phyloP scores from a whole-genome alignment of 2,888 invertebrate species.

The Drosophila antonietae region DNA sequence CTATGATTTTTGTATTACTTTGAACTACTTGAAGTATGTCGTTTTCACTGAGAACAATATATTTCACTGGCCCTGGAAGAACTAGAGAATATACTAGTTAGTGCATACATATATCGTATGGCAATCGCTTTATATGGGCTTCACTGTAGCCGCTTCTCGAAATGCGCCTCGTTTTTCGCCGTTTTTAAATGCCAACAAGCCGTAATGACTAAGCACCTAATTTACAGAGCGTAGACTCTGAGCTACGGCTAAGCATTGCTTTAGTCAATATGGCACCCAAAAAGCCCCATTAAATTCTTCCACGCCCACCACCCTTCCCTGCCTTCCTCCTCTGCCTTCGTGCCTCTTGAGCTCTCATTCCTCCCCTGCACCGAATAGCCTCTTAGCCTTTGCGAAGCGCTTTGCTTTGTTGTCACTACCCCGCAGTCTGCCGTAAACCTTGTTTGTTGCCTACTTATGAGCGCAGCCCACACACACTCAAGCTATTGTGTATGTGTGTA shows the following conservation, averaged over 20 bases:
- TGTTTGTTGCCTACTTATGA: slow-evolving; percentile 58
- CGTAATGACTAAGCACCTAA: slow-evolving; percentile 63
- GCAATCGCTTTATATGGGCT: not conserved
- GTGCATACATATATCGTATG: too few species aligned
- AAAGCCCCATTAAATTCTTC: slow-evolving; percentile 3
- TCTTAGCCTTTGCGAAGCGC: slow-evolving; percentile 27
- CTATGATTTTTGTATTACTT: not conserved
- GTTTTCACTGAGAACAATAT: too few species aligned
- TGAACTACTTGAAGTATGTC: too few species aligned
- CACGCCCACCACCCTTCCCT: not conserved
- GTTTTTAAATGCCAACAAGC: slow-evolving; percentile 42
- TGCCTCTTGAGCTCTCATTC: not conserved
- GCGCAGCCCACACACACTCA: slow-evolving; percentile 40
- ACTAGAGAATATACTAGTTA: too few species aligned
- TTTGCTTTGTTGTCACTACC: slow-evolving; percentile 69
- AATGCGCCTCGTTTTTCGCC: slow-evolving; percentile 11
- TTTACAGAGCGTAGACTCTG: slow-evolving; percentile 39
- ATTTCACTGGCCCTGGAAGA: too few species aligned
- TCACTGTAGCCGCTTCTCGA: slow-evolving; percentile 9
- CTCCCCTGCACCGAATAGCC: not conserved
- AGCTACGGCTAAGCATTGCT: slow-evolving; percentile 29
- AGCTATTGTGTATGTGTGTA: slow-evolving; percentile 57
- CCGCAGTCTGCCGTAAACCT: slow-evolving; percentile 13
- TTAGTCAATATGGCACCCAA: slow-evolving; percentile 46
- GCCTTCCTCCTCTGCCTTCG: not conserved